Conservation (phyloP, 2,113 vertebrate genomes). For the Crotophaga sulcirostris region DNA sequence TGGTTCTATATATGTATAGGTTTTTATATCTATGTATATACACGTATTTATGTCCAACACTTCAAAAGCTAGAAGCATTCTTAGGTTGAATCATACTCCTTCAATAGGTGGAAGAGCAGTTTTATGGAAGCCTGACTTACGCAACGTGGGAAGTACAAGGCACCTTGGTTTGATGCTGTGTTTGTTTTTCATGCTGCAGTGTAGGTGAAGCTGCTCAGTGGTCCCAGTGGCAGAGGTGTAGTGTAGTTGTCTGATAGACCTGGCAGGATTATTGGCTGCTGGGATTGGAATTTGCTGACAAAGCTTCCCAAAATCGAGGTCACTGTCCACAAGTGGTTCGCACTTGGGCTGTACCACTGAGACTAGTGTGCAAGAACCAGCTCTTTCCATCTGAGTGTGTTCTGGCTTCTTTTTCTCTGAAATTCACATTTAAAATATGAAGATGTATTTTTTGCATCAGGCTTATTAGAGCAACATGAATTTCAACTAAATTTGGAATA, state of each 20-base stretch:
- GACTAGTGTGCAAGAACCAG: background rate
- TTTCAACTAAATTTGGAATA: background rate
- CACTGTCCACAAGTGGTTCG: background rate
- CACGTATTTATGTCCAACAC: background rate
- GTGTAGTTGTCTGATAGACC: background rate
- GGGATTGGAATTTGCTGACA: background rate
- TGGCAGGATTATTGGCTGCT: background rate
- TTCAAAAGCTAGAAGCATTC: background rate
- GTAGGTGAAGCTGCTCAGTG: background rate
- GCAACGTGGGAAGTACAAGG: background rate
- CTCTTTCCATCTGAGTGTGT: background rate
- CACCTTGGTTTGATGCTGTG: rapidly evolving
- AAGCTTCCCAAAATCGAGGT: background rate
- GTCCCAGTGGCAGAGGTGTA: background rate
- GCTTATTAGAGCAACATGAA: background rate
- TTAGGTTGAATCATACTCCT: background rate
- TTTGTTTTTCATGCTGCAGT: background rate
- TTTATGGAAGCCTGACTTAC: background rate
- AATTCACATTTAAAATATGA: background rate
- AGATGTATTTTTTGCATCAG: background rate
- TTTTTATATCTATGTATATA: background rate
- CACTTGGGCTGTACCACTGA: background rate
- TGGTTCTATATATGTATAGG: background rate
- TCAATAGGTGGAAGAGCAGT: background rate
- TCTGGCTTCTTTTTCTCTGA: background rate